phyloP scores from a whole-genome alignment of 2,797 vertebrate genomes.

The Leptoclinus maculatus region DNA sequence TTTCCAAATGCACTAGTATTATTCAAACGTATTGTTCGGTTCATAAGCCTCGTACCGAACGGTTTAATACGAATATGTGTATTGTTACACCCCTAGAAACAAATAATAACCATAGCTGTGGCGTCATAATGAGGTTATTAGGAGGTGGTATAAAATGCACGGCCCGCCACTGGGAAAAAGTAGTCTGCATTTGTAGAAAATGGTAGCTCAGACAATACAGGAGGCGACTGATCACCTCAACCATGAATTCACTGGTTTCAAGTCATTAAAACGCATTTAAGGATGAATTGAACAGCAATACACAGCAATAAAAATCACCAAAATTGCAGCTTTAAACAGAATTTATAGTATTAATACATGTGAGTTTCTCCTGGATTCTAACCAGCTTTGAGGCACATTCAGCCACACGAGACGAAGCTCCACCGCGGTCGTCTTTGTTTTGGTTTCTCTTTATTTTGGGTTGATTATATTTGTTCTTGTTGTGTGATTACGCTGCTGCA shows the following conservation, averaged over 20 bases:
- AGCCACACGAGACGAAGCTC: conserved; percentile 18
- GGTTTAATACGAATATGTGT: too few species aligned
- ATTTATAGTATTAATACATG: background rate
- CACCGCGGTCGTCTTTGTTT: conserved; percentile 4
- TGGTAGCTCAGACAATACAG: background rate
- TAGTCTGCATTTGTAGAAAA: background rate
- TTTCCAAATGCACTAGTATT: too few species aligned
- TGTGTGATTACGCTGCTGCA: conserved; percentile 38
- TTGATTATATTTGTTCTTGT: background rate
- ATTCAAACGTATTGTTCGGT: too few species aligned
- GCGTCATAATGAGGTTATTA: too few species aligned
- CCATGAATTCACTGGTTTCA: background rate
- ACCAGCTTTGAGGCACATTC: conserved; percentile 5
- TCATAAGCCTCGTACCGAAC: too few species aligned
- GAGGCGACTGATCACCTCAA: background rate
- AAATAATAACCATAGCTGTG: too few species aligned
- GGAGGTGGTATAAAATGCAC: too few species aligned
- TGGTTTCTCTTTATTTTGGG: conserved; percentile 27
- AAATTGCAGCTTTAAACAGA: background rate
- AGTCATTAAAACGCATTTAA: background rate
- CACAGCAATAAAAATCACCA: background rate
- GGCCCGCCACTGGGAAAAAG: background rate
- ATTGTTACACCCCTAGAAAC: too few species aligned
- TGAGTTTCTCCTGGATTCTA: conserved; percentile 3
- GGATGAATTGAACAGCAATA: background rate